These are phyloP conservation scores for Drosophila prolongata DNA, from an alignment of 2,888 invertebrate species.

Conservation along the genomic window DNA sequence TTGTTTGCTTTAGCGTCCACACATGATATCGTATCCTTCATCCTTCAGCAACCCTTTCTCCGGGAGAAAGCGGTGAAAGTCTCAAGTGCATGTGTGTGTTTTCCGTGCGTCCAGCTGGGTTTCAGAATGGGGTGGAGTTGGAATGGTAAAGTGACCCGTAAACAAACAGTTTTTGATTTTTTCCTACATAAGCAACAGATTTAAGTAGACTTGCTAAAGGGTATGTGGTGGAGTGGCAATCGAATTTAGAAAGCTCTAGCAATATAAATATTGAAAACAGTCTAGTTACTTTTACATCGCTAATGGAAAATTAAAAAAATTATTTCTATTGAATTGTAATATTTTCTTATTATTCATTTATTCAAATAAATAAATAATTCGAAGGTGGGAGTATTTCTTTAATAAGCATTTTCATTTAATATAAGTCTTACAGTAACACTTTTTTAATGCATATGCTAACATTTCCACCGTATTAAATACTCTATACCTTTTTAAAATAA, in stretches of 20 bases:
- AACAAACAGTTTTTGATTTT: constrained; percentile 71
- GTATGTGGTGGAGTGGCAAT: background rate
- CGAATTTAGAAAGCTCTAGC: background rate
- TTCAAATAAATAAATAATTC: too few relatives aligned
- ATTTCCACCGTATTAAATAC: background rate
- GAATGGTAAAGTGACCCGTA: constrained; percentile 73
- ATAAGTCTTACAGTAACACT: too few relatives aligned
- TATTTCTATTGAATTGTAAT: too few relatives aligned
- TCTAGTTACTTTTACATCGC: too few relatives aligned
- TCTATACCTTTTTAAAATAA: background rate
- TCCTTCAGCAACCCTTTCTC: constrained; percentile 67
- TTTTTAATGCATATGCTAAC: too few relatives aligned
- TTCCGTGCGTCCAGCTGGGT: constrained; percentile 63
- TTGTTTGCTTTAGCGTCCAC: constrained; percentile 66
- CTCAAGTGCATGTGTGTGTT: constrained; percentile 48
- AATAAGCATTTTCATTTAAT: too few relatives aligned
- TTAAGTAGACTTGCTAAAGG: constrained; percentile 22
- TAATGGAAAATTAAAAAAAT: too few relatives aligned
- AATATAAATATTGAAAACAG: background rate
- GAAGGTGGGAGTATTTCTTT: too few relatives aligned
- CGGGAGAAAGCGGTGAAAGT: constrained; percentile 69
- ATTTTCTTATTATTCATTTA: too few relatives aligned
- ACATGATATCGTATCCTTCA: constrained; percentile 63
- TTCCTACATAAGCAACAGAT: constrained; percentile 43
- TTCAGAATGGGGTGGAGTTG: constrained; percentile 3